These are phyloP conservation scores for Aporrectodea caliginosa DNA, from an alignment of 1,140 invertebrate genomes.

Conservation along the genomic window DNA sequence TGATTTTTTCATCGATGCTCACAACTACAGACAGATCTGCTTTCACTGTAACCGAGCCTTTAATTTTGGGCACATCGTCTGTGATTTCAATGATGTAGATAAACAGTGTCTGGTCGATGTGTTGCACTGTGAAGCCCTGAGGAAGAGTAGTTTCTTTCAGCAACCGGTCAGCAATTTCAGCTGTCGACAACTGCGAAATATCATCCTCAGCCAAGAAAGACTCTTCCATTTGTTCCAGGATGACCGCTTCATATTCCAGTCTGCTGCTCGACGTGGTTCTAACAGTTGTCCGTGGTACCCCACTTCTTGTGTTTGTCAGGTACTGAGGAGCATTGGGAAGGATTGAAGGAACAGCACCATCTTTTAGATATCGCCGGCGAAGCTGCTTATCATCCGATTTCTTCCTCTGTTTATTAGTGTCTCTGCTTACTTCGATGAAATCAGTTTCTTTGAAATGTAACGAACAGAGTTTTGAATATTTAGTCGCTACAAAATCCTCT, in stretches of 20 bases:
- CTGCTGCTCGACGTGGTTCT: not conserved
- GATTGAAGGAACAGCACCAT: slow-evolving; percentile 1
- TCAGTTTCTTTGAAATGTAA: slow-evolving; percentile 4
- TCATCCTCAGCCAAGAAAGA: not conserved
- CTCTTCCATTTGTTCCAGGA: not conserved
- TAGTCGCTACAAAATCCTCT: slow-evolving; percentile 3
- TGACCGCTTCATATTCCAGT: not conserved
- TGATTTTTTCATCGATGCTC: not conserved
- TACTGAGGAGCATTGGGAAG: not conserved
- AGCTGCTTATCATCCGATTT: not conserved
- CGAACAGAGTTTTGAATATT: slow-evolving; percentile 13
- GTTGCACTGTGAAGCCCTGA: not conserved
- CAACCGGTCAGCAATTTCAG: not conserved
- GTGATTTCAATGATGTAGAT: not conserved
- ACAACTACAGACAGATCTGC: not conserved
- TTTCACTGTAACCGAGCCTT: not conserved
- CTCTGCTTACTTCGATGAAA: not conserved
- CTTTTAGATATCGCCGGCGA: not conserved
- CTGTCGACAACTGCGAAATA: not conserved
- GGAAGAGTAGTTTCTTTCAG: not conserved
- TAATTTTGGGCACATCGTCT: not conserved
- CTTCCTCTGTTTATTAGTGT: slow-evolving; percentile 8
- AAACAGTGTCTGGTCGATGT: not conserved
- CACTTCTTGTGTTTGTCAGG: not conserved
- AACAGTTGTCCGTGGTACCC: not conserved